Percentiles rank a stretch among this genome's conserved stretches.
Conservation (phyloP, 1,140 invertebrate genomes). For the Diorhabda sublineata region DNA sequence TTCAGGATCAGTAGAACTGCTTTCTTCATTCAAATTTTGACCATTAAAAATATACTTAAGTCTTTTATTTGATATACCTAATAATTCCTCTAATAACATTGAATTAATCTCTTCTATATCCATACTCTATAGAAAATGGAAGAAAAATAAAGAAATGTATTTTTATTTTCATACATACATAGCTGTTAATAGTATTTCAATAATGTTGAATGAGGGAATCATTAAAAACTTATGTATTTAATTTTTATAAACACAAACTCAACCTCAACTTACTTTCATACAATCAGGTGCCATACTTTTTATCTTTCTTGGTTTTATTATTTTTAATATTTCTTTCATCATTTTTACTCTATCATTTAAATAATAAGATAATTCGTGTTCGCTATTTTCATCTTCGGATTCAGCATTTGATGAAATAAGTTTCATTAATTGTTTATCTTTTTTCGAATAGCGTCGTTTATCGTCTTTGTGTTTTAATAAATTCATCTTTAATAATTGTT, state of each 20-base stretch:
- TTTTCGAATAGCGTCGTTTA: constrained; percentile 22
- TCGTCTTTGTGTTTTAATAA: constrained; percentile 5
- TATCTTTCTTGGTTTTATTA: constrained; percentile 58
- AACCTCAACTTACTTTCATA: constrained; percentile 45
- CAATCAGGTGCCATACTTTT: constrained; percentile 58
- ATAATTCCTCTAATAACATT: constrained; percentile 56
- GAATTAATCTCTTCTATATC: constrained; percentile 59
- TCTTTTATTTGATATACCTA: constrained; percentile 46
- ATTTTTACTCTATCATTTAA: constrained; percentile 59
- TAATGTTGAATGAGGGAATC: no score
- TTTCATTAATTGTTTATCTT: constrained; percentile 34
- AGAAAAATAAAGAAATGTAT: no score
- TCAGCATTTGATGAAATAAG: constrained; percentile 30
- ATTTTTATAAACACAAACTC: no score
- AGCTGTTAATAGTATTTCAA: no score
- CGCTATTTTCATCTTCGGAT: constrained; percentile 37
- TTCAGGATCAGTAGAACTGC: constrained; percentile 36
- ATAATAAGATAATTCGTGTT: constrained; percentile 54
- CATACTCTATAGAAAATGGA: constrained; percentile 45
- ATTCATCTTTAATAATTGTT: not conserved
- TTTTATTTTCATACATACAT: no score
- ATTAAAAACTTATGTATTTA: no score
- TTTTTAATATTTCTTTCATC: constrained; percentile 60
- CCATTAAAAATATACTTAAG: constrained; percentile 45
- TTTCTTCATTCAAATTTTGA: constrained; percentile 40